Percentiles rank a stretch among this genome's conserved stretches.
phyloP scores from a whole-genome alignment of 2,113 vertebrate genomes.

The Pelecanus crispus region DNA sequence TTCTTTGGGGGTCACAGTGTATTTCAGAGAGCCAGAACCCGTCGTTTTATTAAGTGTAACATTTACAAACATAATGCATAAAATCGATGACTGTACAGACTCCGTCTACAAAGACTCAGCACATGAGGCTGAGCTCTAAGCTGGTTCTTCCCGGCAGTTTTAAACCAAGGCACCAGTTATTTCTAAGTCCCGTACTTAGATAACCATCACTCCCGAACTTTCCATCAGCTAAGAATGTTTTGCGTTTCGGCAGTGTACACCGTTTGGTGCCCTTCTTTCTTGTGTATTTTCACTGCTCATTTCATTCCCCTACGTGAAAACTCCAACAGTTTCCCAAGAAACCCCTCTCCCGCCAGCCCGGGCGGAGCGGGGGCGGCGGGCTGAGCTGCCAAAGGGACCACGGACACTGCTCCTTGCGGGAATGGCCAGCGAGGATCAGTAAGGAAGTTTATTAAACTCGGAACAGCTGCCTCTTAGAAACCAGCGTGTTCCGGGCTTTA shows the following conservation, averaged over 20 bases:
- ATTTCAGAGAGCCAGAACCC: neutral
- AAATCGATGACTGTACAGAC: constrained; percentile 16
- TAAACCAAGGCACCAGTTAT: neutral
- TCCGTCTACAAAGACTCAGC: neutral
- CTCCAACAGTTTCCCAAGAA: neutral
- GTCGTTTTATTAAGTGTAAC: constrained; percentile 7
- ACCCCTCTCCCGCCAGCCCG: neutral
- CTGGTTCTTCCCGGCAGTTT: neutral
- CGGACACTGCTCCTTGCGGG: neutral
- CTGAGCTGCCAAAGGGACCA: neutral
- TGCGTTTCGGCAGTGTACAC: neutral
- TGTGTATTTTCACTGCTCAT: neutral
- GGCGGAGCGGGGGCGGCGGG: neutral
- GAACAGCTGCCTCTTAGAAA: neutral
- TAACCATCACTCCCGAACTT: neutral
- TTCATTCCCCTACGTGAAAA: neutral
- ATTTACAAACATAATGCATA: neutral
- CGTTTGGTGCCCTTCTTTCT: neutral
- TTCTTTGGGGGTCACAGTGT: constrained; percentile 5
- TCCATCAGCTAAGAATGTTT: neutral
- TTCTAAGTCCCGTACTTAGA: neutral
- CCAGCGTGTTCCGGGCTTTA: neutral
- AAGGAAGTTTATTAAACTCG: neutral
- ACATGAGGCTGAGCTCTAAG: neutral
- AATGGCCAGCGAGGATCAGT: neutral